Percentiles rank a stretch among this genome's conserved stretches.
Conservation (phyloP, 37 sponge, comb jelly and placozoan genomes). For the Aphrocallistes beatrix region DNA sequence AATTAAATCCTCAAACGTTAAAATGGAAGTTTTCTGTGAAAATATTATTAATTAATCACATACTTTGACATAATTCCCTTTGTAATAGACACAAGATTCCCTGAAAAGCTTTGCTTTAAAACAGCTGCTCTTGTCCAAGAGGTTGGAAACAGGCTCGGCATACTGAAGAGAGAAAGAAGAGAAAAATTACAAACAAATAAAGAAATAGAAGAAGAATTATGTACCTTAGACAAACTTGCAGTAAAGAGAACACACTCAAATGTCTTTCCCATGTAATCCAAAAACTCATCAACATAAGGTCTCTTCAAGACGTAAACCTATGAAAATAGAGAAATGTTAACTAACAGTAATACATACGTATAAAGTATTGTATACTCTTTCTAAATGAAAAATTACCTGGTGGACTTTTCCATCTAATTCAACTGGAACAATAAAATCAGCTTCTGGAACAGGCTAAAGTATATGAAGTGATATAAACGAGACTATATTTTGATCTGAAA, state of each 20-base stretch:
- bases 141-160: slow-evolving; percentile 94
- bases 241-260: slow-evolving; percentile 98
- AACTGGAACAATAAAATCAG: slow-evolving; percentile 92
- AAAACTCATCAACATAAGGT: slow-evolving; percentile 91
- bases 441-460: slow-evolving; percentile 80
- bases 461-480: neutral
- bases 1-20: too few species aligned
- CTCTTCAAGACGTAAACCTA: slow-evolving; percentile 94
- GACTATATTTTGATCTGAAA: too few species aligned
- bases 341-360: neutral
- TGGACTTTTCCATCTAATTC: slow-evolving; percentile 83
- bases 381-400: slow-evolving; percentile 29
- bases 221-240: slow-evolving; percentile 88
- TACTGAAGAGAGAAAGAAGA: slow-evolving; percentile 42
- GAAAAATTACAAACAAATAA: neutral
- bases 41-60: too few species aligned
- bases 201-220: neutral
- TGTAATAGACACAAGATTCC: slow-evolving; percentile 93
- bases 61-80: slow-evolving; percentile 96
- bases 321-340: neutral
- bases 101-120: slow-evolving; percentile 76
- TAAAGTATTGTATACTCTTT: neutral
- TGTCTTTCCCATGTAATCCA: slow-evolving; percentile 82
- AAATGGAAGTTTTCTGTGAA: too few species aligned
- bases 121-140: slow-evolving; percentile 69